Conservation (phyloP, 2,888 invertebrate species). For the Maniola hyperantus region DNA sequence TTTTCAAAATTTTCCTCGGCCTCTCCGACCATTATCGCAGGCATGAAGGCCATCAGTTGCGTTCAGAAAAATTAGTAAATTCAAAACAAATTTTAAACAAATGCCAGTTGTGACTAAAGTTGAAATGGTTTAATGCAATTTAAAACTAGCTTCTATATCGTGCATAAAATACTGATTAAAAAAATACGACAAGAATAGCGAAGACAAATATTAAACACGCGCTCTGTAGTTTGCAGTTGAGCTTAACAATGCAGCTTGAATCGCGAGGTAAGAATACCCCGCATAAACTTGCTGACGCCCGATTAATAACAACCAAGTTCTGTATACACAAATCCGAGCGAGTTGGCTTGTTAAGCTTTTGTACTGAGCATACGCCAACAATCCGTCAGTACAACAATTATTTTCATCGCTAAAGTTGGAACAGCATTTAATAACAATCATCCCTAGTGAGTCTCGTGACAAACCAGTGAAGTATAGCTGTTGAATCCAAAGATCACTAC, state of each 20-base stretch:
- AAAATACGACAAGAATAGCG: neutral
- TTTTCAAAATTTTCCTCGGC: no score
- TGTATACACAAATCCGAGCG: slow-evolving; percentile 60
- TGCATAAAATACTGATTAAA: slow-evolving; percentile 18
- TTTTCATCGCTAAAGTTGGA: neutral
- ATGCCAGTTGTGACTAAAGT: no score
- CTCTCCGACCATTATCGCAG: no score
- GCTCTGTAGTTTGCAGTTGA: slow-evolving; percentile 14
- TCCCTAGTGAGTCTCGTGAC: neutral
- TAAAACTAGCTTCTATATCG: no score
- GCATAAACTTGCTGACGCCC: slow-evolving; percentile 56
- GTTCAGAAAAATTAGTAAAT: no score
- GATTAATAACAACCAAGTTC: slow-evolving; percentile 63
- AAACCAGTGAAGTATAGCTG: no score
- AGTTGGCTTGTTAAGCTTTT: slow-evolving; percentile 67
- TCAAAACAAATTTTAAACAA: no score
- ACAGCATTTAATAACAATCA: neutral
- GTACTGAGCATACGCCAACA: slow-evolving; percentile 50
- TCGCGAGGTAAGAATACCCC: slow-evolving; percentile 50
- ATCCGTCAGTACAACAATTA: no score
- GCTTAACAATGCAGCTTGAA: slow-evolving; percentile 33
- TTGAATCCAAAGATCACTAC: no score
- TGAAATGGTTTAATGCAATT: no score
- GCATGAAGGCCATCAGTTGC: no score
- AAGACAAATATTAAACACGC: slow-evolving; percentile 12